Conservation (phyloP, 2,113 vertebrate genomes). For the Tympanuchus pallidicinctus region DNA sequence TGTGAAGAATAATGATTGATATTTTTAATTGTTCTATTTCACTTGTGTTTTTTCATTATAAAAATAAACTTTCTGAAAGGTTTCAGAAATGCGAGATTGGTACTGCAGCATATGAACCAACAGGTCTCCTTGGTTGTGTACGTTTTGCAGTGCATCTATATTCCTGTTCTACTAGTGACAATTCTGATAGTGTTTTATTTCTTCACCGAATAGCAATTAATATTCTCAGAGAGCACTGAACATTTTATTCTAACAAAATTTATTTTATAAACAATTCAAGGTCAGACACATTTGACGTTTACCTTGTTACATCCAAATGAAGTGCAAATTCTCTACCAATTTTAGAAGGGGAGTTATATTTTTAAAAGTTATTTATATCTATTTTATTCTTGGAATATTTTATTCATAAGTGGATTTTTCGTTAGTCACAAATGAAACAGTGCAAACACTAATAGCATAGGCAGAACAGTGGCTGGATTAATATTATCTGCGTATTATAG, state of each 20-base stretch:
- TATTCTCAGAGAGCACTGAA: background rate
- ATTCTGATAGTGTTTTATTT: background rate
- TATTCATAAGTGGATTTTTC: slow-evolving; percentile 56
- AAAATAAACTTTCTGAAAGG: background rate
- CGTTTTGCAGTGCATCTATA: background rate
- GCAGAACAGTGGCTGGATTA: slow-evolving; percentile 34
- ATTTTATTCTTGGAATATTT: slow-evolving; percentile 46
- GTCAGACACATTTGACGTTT: slow-evolving; percentile 16
- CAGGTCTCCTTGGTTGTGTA: background rate
- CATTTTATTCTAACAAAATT: background rate
- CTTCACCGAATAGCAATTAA: background rate
- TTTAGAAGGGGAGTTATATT: slow-evolving; percentile 18
- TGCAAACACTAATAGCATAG: slow-evolving; percentile 9
- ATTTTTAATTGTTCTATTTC: background rate
- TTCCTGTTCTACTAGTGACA: background rate
- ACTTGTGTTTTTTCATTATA: background rate
- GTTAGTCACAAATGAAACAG: slow-evolving; percentile 57
- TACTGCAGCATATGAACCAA: background rate
- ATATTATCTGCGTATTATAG: slow-evolving; percentile 39
- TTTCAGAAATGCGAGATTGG: background rate
- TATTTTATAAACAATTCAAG: background rate
- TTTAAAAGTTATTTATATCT: slow-evolving; percentile 36
- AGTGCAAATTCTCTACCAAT: background rate
- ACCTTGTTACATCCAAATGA: background rate
- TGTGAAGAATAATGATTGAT: background rate